Evolutionary conservation across 2,113 vertebrate species (phyloP).

Genomic region (Thunnus maccoyii): DNA sequence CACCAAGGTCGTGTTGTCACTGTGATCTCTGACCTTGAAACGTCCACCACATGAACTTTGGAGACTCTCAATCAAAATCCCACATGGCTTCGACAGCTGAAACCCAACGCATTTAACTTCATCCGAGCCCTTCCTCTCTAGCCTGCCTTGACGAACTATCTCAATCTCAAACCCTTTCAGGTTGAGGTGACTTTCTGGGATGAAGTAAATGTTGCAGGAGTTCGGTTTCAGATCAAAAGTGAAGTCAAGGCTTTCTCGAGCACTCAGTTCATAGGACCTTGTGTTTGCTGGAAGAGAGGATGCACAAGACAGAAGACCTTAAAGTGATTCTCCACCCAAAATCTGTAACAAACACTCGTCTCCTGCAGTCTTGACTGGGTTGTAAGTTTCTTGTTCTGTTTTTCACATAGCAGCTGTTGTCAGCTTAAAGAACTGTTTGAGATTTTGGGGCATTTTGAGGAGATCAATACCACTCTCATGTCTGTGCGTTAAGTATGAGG

Average conservation of each 20-base stretch:
- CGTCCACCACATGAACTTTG: fast-evolving
- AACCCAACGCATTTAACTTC: background rate
- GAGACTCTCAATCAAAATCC: background rate
- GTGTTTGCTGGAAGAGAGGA: conserved; percentile 5
- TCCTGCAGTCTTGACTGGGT: too few species aligned
- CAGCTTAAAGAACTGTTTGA: too few species aligned
- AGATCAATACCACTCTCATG: too few species aligned
- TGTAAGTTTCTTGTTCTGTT: background rate
- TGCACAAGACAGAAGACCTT: background rate
- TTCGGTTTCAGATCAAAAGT: background rate
- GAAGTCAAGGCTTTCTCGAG: fast-evolving
- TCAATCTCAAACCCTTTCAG: fast-evolving
- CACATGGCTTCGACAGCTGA: conserved; percentile 13
- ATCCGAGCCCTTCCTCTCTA: background rate
- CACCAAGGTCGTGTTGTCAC: conserved; percentile 23
- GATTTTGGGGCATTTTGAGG: too few species aligned
- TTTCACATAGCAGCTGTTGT: too few species aligned
- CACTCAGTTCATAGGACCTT: fast-evolving
- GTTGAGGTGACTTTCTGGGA: fast-evolving
- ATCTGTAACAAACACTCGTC: background rate
- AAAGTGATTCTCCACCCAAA: background rate
- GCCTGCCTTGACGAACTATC: background rate
- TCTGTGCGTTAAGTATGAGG: too few species aligned
- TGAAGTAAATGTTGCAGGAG: conserved; percentile 56
- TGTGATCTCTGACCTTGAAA: conserved; percentile 45